Evolutionary conservation across 2,113 vertebrate genomes (phyloP).

Genomic region (Callithrix jacchus): DNA sequence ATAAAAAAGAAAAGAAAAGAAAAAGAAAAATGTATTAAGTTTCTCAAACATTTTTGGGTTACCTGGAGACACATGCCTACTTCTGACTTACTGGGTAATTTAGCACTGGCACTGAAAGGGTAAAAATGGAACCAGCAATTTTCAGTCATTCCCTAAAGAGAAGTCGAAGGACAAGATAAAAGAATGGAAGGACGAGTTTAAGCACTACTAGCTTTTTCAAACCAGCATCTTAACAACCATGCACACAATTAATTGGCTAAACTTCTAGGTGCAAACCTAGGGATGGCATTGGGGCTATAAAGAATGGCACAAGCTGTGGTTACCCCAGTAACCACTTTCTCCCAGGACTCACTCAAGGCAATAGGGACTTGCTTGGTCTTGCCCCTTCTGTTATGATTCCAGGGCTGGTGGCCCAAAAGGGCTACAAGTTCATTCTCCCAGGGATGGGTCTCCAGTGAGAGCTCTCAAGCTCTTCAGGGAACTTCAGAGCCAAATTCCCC

Average conservation of each 20-base stretch:
- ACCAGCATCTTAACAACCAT: not conserved
- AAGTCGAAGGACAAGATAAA: not conserved
- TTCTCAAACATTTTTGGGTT: not conserved
- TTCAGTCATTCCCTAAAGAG: not conserved
- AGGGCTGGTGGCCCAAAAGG: not conserved
- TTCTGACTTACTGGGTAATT: conserved; percentile 21
- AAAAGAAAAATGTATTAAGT: not conserved
- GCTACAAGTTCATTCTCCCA: conserved; percentile 43
- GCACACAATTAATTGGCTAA: conserved; percentile 28
- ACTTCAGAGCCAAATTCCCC: conserved; percentile 54
- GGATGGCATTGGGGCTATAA: not conserved
- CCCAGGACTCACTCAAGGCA: not conserved
- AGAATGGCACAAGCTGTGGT: not conserved
- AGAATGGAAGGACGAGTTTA: not conserved
- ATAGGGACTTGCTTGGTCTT: conserved; percentile 59
- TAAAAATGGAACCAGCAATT: conserved; percentile 1
- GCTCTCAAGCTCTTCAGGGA: conserved; percentile 51
- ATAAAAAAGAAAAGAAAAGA: too few species aligned
- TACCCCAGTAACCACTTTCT: conserved; percentile 17
- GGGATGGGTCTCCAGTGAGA: conserved; percentile 27
- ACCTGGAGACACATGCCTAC: not conserved
- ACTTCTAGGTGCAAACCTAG: conserved; percentile 41
- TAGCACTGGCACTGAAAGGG: not conserved
- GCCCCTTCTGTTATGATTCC: conserved; percentile 1
- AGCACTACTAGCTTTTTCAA: not conserved